Conservation (phyloP, 2,113 vertebrate species). For the Ibidorhyncha struthersii region DNA sequence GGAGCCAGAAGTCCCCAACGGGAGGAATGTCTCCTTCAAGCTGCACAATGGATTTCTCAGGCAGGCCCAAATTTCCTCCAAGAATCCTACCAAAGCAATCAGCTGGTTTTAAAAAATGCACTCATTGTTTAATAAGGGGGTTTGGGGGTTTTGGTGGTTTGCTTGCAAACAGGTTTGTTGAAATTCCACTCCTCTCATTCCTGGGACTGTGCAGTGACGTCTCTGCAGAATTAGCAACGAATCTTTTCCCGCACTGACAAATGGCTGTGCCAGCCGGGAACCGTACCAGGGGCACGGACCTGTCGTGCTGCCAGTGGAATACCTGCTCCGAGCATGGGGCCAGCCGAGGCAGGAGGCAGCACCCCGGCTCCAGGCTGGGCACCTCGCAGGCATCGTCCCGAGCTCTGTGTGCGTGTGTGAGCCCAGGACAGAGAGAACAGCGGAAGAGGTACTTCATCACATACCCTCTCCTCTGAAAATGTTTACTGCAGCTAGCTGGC, state of each 20-base stretch:
- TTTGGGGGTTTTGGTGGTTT: accelerated
- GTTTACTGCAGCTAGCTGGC: too few species aligned
- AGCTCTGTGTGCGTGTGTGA: not conserved
- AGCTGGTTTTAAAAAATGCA: not conserved
- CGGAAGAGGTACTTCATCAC: too few species aligned
- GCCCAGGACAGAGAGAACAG: not conserved
- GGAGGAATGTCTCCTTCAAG: not conserved
- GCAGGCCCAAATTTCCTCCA: not conserved
- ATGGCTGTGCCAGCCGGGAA: not conserved
- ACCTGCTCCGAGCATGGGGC: not conserved
- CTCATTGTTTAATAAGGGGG: not conserved
- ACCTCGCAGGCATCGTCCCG: accelerated
- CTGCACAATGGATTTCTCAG: not conserved
- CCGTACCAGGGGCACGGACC: not conserved
- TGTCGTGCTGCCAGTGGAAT: not conserved
- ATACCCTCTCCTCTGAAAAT: not conserved
- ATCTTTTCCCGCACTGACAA: not conserved
- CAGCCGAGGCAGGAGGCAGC: not conserved
- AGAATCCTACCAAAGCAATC: not conserved
- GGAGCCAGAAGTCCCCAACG: not conserved
- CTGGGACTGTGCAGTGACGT: not conserved
- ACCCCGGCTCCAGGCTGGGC: not conserved
- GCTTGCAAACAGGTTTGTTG: not conserved
- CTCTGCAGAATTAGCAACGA: not conserved
- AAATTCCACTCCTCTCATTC: not conserved